phyloP scores from a whole-genome alignment of 2,888 invertebrate species.

The Adelognathus sp. region DNA sequence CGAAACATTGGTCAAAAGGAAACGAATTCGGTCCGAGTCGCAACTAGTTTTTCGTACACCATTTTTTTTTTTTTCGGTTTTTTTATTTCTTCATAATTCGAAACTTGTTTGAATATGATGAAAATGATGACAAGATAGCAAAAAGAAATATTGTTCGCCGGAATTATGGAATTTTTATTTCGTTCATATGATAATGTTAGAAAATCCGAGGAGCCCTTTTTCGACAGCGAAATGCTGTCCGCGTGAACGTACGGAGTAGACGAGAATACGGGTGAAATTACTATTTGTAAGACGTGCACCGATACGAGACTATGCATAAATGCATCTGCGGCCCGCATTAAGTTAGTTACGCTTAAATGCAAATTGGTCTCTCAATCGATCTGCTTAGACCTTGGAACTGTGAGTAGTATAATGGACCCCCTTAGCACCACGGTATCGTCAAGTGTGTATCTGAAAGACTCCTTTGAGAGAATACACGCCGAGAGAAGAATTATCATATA shows the following conservation, averaged over 20 bases:
- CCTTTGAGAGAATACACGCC: conserved; percentile 17
- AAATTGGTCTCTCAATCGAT: conserved; percentile 78
- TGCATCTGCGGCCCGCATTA: conserved; percentile 71
- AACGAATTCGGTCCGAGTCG: too few relatives aligned
- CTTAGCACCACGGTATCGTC: conserved; percentile 32
- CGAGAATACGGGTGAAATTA: conserved; percentile 67
- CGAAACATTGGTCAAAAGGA: conserved; percentile 31
- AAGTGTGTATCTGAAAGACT: not conserved
- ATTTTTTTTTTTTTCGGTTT: too few relatives aligned
- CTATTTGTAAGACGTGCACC: conserved; percentile 70
- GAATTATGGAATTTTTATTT: too few relatives aligned
- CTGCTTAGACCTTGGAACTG: conserved; percentile 70
- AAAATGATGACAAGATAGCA: too few relatives aligned
- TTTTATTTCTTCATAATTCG: too few relatives aligned
- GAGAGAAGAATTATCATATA: not conserved
- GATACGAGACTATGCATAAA: conserved; percentile 71
- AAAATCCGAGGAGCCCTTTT: conserved; percentile 47
- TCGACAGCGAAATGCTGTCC: conserved; percentile 5
- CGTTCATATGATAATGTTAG: conserved; percentile 19
- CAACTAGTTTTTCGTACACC: too few relatives aligned
- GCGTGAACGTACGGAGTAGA: conserved; percentile 59
- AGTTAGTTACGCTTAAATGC: conserved; percentile 80
- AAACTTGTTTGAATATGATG: too few relatives aligned
- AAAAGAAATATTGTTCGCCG: too few relatives aligned
- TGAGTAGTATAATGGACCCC: conserved; percentile 61